Evolutionary conservation across 2,113 vertebrate species (phyloP).

Genomic region (Irena cyanogastra): DNA sequence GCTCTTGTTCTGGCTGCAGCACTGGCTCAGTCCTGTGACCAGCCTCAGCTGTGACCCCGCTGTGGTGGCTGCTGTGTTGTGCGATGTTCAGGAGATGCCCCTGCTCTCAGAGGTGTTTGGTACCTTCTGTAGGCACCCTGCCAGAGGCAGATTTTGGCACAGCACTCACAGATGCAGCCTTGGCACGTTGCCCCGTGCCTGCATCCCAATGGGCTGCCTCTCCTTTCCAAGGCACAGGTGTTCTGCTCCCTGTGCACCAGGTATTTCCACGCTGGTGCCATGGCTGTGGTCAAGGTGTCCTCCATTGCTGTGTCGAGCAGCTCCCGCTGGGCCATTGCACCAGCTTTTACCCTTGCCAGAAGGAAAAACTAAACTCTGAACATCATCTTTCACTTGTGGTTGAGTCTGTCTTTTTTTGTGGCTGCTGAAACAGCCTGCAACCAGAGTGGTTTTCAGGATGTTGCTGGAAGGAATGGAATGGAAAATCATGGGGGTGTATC

Average conservation of each 20-base stretch:
- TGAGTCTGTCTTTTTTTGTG: neutral
- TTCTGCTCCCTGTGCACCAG: neutral
- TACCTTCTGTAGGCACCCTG: neutral
- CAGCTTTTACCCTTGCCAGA: neutral
- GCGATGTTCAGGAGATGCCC: neutral
- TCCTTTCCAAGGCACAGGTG: neutral
- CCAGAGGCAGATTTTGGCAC: neutral
- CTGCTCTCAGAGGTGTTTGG: neutral
- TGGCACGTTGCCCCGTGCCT: accelerated
- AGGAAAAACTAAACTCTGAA: neutral
- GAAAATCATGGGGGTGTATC: neutral
- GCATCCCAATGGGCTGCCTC: accelerated
- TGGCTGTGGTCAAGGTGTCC: neutral
- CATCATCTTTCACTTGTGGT: neutral
- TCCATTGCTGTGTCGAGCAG: accelerated
- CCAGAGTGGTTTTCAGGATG: neutral
- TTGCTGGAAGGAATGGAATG: neutral
- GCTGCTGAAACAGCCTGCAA: neutral
- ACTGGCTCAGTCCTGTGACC: neutral
- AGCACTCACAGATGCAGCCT: neutral
- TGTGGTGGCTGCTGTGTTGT: accelerated
- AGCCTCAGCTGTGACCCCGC: accelerated
- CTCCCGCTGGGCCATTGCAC: neutral
- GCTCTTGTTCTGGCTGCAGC: neutral
- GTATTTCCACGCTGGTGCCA: neutral